These are phyloP conservation scores for Eumerus sabulonum DNA, from an alignment of 2,888 invertebrate genomes.

Conservation along the genomic window DNA sequence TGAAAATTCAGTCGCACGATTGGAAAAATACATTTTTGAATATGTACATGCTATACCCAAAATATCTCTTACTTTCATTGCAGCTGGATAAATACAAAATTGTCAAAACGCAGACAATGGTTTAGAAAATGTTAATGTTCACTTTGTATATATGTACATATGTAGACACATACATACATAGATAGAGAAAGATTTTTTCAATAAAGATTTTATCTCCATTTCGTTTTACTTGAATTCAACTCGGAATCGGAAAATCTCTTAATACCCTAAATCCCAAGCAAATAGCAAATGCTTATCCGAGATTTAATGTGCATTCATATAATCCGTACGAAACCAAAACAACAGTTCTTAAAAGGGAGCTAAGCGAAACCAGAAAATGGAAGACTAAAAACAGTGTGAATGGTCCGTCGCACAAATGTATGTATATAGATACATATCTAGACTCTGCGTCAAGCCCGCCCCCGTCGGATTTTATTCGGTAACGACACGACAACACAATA, in stretches of 20 bases:
- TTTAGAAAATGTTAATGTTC: constrained; percentile 41
- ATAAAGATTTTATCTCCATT: constrained; percentile 57
- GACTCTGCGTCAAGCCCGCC: constrained; percentile 35
- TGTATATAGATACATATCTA: constrained; percentile 13
- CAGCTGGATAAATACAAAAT: constrained; percentile 71
- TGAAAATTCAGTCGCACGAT: no score
- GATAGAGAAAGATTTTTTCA: constrained; percentile 30
- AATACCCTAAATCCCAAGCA: constrained; percentile 58
- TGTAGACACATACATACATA: no score
- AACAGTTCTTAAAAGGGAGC: constrained; percentile 57
- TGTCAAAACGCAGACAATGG: constrained; percentile 53
- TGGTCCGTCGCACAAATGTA: constrained; percentile 25
- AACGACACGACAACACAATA: constrained; percentile 36
- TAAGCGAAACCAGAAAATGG: constrained; percentile 57
- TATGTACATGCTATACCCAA: no score
- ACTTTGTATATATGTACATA: no score
- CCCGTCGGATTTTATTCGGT: constrained; percentile 46
- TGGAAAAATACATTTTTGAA: no score
- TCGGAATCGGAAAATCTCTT: constrained; percentile 60
- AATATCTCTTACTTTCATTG: constrained; percentile 38
- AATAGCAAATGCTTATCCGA: constrained; percentile 64
- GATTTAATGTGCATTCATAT: constrained; percentile 57
- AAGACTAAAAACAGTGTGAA: constrained; percentile 33
- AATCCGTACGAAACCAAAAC: constrained; percentile 64
- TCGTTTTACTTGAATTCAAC: constrained; percentile 40